Evolutionary conservation across 2,797 vertebrate genomes (phyloP).

Genomic region (Chrysocyon brachyurus): DNA sequence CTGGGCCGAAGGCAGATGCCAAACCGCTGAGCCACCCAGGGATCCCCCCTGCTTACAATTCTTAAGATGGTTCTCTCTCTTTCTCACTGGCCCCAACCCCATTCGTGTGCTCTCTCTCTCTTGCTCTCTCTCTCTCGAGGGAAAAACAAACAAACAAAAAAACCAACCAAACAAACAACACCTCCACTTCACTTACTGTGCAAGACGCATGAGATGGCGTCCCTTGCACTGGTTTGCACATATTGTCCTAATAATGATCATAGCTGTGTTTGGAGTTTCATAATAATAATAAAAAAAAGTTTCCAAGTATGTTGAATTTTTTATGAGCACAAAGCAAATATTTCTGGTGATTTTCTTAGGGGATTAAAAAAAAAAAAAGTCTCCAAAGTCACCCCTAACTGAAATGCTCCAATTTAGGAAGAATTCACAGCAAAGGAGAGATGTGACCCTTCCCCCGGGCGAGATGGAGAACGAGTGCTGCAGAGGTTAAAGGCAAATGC

Average conservation of each 20-base stretch:
- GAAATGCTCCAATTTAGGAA: constrained; percentile 70
- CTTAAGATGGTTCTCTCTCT: not conserved
- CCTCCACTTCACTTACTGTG: not conserved
- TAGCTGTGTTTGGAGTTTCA: constrained; percentile 34
- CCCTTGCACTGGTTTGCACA: not conserved
- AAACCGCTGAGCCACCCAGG: not conserved
- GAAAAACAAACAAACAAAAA: not conserved
- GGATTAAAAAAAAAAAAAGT: not conserved
- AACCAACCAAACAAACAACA: not conserved
- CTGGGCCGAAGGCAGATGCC: not conserved
- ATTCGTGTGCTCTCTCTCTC: not conserved
- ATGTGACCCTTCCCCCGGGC: not conserved
- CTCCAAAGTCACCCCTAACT: constrained; percentile 61
- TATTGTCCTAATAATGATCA: constrained; percentile 8
- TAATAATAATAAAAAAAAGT: constrained; percentile 47
- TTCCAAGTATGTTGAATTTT: constrained; percentile 32
- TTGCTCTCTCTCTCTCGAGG: not conserved
- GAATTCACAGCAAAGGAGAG: constrained; percentile 10
- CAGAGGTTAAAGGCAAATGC: constrained; percentile 56
- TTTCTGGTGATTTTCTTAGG: constrained; percentile 51
- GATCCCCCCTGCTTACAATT: not conserved
- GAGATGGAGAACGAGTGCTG: not conserved
- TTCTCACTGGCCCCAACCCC: not conserved
- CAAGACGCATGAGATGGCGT: not conserved
- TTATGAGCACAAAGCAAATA: constrained; percentile 31